Percentiles rank a stretch among this genome's conserved stretches.
Evolutionary conservation across 2,113 vertebrate genomes (phyloP).

Genomic region (Archocentrus centrarchus): DNA sequence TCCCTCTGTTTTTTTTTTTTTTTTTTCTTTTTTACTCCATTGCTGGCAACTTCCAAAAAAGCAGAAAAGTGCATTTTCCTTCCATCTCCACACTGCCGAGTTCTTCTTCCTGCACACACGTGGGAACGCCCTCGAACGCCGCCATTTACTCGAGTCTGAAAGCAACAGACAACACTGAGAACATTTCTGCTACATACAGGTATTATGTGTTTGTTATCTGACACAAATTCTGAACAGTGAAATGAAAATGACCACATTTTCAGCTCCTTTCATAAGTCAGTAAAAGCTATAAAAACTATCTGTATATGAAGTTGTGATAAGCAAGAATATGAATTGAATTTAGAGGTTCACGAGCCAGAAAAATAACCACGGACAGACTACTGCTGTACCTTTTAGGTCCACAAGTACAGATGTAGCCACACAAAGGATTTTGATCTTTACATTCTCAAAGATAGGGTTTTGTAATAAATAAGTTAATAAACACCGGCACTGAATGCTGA

Average conservation of each 20-base stretch:
- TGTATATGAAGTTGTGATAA: conserved; percentile 11
- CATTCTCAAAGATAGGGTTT: conserved; percentile 56
- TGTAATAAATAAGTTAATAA: conserved; percentile 70
- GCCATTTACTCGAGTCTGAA: conserved; percentile 4
- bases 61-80: not conserved
- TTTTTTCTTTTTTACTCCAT: not conserved
- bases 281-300: not conserved
- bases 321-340: not conserved
- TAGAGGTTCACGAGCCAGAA: conserved; percentile 5
- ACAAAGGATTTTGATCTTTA: conserved; percentile 49
- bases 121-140: not conserved
- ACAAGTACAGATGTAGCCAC: conserved; percentile 43
- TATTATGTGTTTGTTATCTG: not conserved
- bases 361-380: conserved; percentile 9
- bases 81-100: not conserved
- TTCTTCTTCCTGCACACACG: fast-evolving
- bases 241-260: not conserved
- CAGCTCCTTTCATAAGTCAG: conserved; percentile 1
- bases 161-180: conserved; percentile 6
- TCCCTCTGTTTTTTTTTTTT: not conserved
- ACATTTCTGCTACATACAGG: not conserved
- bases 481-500: conserved; percentile 50
- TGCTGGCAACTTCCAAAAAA: not conserved
- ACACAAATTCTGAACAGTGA: not conserved
- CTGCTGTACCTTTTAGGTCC: conserved; percentile 54